Conservation (phyloP, 2,797 vertebrate genomes). For the Basileuterus tristriatus region DNA sequence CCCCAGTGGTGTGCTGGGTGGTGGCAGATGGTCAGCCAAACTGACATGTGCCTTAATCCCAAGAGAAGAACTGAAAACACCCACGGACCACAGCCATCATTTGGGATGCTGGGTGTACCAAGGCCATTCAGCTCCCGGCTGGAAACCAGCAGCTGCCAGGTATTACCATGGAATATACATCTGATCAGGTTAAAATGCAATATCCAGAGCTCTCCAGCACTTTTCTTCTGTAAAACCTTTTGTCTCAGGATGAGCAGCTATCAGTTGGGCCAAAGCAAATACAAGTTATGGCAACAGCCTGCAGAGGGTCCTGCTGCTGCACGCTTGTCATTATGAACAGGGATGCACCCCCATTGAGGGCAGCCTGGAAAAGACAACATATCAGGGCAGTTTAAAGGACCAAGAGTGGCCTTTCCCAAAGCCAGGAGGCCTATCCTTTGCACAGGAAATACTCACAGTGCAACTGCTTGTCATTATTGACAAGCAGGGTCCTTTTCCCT, state of each 20-base stretch:
- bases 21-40: not conserved
- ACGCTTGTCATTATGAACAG: fast-evolving
- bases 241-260: not conserved
- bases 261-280: not conserved
- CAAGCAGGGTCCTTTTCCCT: not conserved
- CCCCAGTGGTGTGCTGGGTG: not conserved
- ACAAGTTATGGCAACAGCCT: not conserved
- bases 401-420: not conserved
- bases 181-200: slow-evolving; percentile 39
- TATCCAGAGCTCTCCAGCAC: slow-evolving; percentile 19
- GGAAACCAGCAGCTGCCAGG: slow-evolving; percentile 23
- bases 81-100: not conserved
- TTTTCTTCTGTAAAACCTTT: slow-evolving; percentile 40
- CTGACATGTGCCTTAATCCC: not conserved
- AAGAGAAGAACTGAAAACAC: not conserved
- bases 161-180: not conserved
- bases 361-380: not conserved
- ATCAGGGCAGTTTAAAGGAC: not conserved
- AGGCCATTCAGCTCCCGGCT: not conserved
- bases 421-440: not conserved
- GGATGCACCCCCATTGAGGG: fast-evolving
- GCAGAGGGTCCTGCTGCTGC: not conserved
- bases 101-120: not conserved
- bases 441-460: not conserved
- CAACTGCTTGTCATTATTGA: not conserved